A percentile compares a stretch with the other conserved stretches of the same genome.
Evolutionary conservation across 2,113 vertebrate species (phyloP).

Genomic region (Psilopsiagon aurifrons): DNA sequence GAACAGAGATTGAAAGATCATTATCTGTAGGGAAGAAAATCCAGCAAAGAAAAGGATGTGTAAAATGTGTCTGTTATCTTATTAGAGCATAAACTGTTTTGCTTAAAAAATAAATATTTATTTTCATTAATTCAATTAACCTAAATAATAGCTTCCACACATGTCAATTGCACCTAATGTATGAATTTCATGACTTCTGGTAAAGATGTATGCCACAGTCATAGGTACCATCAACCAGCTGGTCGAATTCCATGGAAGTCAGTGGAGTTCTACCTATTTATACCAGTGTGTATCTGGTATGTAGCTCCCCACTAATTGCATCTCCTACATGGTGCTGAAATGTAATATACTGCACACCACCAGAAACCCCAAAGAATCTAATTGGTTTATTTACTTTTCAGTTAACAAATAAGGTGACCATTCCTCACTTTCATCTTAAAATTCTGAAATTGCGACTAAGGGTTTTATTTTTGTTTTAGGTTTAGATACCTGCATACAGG

Average conservation of each 20-base stretch:
- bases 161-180: conserved; percentile 55
- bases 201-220: background rate
- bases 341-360: background rate
- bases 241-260: background rate
- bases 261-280: background rate
- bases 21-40: conserved; percentile 68
- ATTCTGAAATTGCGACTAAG: background rate
- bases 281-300: background rate
- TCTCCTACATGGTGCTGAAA: background rate
- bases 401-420: background rate
- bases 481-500: background rate
- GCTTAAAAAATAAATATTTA: conserved; percentile 73
- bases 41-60: conserved; percentile 54
- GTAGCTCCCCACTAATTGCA: background rate
- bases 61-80: conserved; percentile 67
- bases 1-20: conserved; percentile 72
- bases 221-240: background rate
- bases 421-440: background rate
- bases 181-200: conserved; percentile 38
- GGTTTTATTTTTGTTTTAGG: background rate
- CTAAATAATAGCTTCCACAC: conserved; percentile 66
- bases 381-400: background rate
- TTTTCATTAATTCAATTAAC: conserved; percentile 73
- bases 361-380: background rate
- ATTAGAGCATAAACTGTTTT: conserved; percentile 69